Conservation (phyloP, 1,140 invertebrate genomes). For the Diachasmimorpha longicaudata region DNA sequence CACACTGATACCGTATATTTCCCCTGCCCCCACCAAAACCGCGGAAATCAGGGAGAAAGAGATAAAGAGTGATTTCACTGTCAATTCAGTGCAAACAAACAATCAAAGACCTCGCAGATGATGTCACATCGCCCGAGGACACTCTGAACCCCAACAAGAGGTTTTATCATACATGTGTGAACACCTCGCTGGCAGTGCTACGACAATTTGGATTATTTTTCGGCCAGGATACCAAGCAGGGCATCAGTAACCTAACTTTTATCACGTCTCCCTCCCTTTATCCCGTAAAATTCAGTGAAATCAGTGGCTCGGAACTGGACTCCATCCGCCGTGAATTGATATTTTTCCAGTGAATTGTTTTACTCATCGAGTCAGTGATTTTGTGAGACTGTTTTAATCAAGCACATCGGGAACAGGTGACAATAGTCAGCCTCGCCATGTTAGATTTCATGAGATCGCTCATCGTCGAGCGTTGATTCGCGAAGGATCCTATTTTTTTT, state of each 20-base stretch:
- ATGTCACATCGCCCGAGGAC: not conserved
- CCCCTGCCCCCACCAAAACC: not conserved
- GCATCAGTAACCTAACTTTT: not conserved
- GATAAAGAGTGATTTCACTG: too few species aligned
- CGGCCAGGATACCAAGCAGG: not conserved
- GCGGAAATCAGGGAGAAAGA: too few species aligned
- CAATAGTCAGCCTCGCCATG: constrained; percentile 56
- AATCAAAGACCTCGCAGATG: not conserved
- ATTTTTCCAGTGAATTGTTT: not conserved
- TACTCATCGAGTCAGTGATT: not conserved
- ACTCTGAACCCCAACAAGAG: not conserved
- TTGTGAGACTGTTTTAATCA: not conserved
- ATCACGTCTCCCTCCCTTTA: not conserved
- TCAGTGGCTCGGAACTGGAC: not conserved
- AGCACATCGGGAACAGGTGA: constrained; percentile 47
- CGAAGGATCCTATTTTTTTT: constrained; percentile 33
- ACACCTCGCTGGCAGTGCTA: not conserved
- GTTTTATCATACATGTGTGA: not conserved
- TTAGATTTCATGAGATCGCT: constrained; percentile 57
- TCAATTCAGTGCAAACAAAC: not conserved
- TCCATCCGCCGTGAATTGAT: not conserved
- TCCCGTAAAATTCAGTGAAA: not conserved
- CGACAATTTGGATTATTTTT: not conserved
- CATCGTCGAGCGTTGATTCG: constrained; percentile 36
- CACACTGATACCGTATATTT: not conserved